These are phyloP conservation scores for Apus apus DNA, from an alignment of 2,113 vertebrate species.

Conservation along the genomic window DNA sequence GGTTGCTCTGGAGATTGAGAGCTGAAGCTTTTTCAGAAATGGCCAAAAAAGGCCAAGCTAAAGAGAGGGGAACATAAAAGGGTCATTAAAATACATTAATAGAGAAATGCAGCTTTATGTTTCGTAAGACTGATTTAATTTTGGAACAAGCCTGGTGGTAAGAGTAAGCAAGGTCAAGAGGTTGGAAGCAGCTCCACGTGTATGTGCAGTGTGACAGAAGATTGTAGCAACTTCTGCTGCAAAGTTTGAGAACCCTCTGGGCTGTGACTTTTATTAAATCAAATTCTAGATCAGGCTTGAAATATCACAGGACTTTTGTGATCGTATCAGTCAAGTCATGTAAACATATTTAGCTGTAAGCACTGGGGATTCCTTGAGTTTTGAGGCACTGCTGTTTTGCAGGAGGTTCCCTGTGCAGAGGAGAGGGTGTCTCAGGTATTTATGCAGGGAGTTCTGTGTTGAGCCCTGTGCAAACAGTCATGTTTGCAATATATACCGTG, in stretches of 20 bases:
- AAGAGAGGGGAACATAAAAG: neutral
- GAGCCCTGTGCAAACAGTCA: neutral
- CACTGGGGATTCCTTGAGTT: neutral
- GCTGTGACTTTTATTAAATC: neutral
- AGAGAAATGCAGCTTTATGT: neutral
- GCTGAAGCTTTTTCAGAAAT: constrained; percentile 20
- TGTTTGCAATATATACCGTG: neutral
- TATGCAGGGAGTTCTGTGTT: rapidly evolving
- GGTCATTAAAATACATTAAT: neutral
- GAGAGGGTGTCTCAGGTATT: neutral
- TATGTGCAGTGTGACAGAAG: neutral
- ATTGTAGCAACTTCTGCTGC: neutral
- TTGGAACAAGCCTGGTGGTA: neutral
- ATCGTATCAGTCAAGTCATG: neutral
- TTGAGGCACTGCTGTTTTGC: neutral
- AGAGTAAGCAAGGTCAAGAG: neutral
- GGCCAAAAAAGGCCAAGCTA: constrained; percentile 9
- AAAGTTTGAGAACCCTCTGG: neutral
- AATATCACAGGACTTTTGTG: neutral
- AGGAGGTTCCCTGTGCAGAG: neutral
- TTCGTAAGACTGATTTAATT: constrained; percentile 33
- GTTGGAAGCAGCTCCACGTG: neutral
- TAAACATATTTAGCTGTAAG: neutral
- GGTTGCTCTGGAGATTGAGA: constrained; percentile 9
- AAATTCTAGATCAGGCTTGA: neutral